Evolutionary conservation across 2,888 invertebrate species (phyloP).

Genomic region (Hermaeophaga mercurialis): DNA sequence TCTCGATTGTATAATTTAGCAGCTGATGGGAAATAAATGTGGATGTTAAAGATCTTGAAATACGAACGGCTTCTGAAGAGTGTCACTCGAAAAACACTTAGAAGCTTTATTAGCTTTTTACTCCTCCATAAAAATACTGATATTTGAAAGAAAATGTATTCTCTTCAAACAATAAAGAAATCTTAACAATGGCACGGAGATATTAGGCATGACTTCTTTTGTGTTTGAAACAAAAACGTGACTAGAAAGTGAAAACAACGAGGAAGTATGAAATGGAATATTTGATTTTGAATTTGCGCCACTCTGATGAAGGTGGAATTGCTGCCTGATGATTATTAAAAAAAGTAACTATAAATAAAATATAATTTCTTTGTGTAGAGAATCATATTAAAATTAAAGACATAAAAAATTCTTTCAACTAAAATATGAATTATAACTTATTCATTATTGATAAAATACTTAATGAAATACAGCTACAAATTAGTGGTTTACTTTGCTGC

Average conservation of each 20-base stretch:
- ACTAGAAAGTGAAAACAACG: not conserved
- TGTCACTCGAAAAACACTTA: conserved; percentile 37
- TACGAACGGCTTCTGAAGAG: conserved; percentile 37
- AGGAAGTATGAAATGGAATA: conserved; percentile 5
- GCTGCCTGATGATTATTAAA: no score
- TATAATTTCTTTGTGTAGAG: no score
- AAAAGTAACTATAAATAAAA: no score
- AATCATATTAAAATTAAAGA: no score
- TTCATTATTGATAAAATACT: no score
- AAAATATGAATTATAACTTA: no score
- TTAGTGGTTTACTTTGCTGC: no score
- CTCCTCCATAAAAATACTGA: conserved; percentile 34
- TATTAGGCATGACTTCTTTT: conserved; percentile 7
- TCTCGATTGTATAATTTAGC: conserved; percentile 48
- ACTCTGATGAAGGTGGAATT: no score
- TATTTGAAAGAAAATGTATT: conserved; percentile 21
- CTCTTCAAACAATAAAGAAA: conserved; percentile 14
- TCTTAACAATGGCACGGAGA: conserved; percentile 5
- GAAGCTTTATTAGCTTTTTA: conserved; percentile 40
- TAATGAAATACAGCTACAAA: no score
- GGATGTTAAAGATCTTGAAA: conserved; percentile 38
- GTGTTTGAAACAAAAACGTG: conserved; percentile 9
- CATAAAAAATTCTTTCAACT: no score
- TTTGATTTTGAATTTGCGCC: not conserved
- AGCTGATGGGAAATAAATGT: conserved; percentile 50